A percentile compares a stretch with the other conserved stretches of the same genome.
phyloP scores from a whole-genome alignment of 2,888 invertebrate genomes.

The Patella pellucida region DNA sequence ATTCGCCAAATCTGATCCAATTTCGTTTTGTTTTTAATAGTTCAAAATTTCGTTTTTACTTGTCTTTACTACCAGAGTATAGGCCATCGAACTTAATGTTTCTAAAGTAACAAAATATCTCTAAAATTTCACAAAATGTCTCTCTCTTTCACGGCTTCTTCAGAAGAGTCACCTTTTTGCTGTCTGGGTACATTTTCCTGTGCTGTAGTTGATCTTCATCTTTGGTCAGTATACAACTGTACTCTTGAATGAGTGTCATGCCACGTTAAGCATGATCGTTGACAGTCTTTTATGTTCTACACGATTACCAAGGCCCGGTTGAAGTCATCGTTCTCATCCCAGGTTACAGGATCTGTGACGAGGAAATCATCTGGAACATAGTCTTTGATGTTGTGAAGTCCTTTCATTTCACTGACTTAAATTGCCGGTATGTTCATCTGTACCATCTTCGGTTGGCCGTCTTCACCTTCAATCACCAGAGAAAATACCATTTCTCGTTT shows the following conservation, averaged over 20 bases:
- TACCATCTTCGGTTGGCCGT: background rate
- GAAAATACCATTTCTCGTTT: too few relatives aligned
- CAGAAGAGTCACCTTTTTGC: too few relatives aligned
- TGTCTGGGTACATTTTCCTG: too few relatives aligned
- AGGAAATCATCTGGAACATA: background rate
- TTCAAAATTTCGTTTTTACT: too few relatives aligned
- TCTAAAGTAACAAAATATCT: too few relatives aligned
- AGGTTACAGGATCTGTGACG: background rate
- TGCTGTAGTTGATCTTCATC: conserved; percentile 8
- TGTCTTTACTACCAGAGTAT: too few relatives aligned
- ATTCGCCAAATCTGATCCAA: too few relatives aligned
- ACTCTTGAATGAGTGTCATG: too few relatives aligned
- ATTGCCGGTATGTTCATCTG: background rate
- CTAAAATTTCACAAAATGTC: too few relatives aligned
- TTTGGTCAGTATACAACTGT: background rate
- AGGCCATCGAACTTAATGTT: too few relatives aligned
- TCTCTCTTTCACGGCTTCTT: too few relatives aligned
- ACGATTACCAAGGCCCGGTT: background rate
- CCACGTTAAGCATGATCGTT: conserved; percentile 6
- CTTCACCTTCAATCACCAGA: background rate
- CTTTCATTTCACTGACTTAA: background rate
- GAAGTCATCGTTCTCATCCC: background rate
- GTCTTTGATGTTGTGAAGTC: conserved; percentile 1
- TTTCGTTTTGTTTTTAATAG: too few relatives aligned
- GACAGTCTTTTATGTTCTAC: background rate